Conservation (phyloP, 2,888 invertebrate species). For the Heliconius erato region DNA sequence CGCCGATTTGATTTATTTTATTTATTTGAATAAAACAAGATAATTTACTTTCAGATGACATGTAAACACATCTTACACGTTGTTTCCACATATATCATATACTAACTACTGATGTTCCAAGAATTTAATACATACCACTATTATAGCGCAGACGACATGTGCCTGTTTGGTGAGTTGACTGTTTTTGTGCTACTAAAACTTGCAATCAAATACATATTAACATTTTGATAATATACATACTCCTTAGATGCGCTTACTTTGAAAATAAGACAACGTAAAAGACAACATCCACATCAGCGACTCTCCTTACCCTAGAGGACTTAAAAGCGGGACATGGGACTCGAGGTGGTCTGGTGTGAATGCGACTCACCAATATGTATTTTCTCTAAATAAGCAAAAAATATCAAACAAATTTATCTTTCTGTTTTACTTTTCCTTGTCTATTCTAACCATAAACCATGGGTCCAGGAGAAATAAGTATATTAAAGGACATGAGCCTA, state of each 20-base stretch:
- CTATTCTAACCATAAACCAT: background rate
- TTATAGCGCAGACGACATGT: background rate
- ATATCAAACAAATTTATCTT: background rate
- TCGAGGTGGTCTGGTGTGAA: background rate
- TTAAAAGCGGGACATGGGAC: background rate
- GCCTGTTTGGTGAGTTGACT: background rate
- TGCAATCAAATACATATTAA: background rate
- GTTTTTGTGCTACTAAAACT: background rate
- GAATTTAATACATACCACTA: background rate
- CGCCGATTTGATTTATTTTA: too few relatives aligned
- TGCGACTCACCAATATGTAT: too few relatives aligned
- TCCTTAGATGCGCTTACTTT: background rate
- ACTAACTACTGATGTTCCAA: too few relatives aligned
- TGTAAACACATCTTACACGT: background rate
- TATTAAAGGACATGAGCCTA: too few relatives aligned
- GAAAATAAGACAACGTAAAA: background rate
- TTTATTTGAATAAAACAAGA: too few relatives aligned
- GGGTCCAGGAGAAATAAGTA: too few relatives aligned
- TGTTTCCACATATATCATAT: background rate
- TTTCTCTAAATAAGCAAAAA: background rate
- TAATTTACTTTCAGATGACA: too few relatives aligned
- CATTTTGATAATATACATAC: background rate
- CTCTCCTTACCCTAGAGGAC: background rate
- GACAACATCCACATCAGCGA: background rate
- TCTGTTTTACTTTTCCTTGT: background rate